Evolutionary conservation across 2,113 vertebrate species (phyloP).

Genomic region (Sebastes fasciatus): DNA sequence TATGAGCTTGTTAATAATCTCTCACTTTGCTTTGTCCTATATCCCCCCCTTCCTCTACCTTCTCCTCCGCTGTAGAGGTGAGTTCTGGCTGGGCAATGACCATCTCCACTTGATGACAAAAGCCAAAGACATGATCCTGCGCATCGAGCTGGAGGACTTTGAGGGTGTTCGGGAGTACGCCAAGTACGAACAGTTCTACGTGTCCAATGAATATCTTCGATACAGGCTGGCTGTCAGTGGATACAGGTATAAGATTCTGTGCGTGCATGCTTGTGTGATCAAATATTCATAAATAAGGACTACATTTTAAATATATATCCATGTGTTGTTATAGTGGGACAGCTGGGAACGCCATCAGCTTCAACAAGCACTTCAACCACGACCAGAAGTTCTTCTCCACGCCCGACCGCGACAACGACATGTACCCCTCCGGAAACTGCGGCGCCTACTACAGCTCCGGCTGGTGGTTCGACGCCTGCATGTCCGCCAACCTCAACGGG

Average conservation of each 20-base stretch:
- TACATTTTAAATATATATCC: not conserved
- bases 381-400: slow-evolving; percentile 96
- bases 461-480: slow-evolving; percentile 98
- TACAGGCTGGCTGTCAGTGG: slow-evolving; percentile 90
- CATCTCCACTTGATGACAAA: slow-evolving; percentile 94
- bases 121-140: slow-evolving; percentile 91
- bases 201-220: slow-evolving; percentile 92
- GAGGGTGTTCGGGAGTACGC: slow-evolving; percentile 90
- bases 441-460: slow-evolving; percentile 94
- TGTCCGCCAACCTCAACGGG: slow-evolving; percentile 97
- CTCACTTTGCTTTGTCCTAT: slow-evolving; percentile 1
- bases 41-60: not conserved
- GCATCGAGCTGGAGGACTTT: slow-evolving; percentile 95
- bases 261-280: not conserved
- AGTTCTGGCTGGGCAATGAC: slow-evolving; percentile 98
- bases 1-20: slow-evolving; percentile 17
- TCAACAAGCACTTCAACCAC: slow-evolving; percentile 91
- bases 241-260: slow-evolving; percentile 79
- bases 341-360: slow-evolving; percentile 92
- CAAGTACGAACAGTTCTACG: slow-evolving; percentile 92
- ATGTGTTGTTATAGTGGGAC: slow-evolving; percentile 85
- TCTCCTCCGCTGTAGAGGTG: slow-evolving; percentile 71
- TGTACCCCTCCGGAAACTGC: slow-evolving; percentile 93
- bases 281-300: not conserved
- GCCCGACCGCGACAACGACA: slow-evolving; percentile 93